Base-by-base conservation (phyloP, 2,888 invertebrate species). In the Hydraecia micacea region DNA sequence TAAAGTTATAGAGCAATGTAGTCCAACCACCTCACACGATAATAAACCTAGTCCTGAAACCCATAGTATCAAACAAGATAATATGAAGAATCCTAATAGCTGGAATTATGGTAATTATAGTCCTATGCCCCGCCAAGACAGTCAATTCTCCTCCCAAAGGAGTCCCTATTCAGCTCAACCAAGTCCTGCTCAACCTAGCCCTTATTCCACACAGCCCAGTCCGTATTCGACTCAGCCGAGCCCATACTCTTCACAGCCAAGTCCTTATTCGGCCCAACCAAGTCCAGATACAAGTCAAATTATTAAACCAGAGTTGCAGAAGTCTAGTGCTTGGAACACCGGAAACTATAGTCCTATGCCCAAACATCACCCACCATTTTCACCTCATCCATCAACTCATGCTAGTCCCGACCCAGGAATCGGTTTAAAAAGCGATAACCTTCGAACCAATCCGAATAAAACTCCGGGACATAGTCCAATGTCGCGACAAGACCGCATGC, bases 211-310 rank as follows among this genome's bases (percentile, higher is more conserved):
- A 0, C 96, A 96, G 78, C 96, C 96, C 46, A 96, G 96, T 83
- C 95, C 96, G 0, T 96, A 96, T 86, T 96, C 96, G 11, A 92
- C 96, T 5, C 96, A 96, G 76, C 96, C 95, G 36, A 96, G 96
- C 86, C 96, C 96, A 0, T 97, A 96, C 83, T 96, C 96, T n/a
- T 95, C 96, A 9, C 96, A 96, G 84, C 96, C 95, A 71, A 96
- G 96, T 87, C 96, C 96, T 0, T 96, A 96, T 85, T 96, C 96
- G 7, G 96, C 96, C 7, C 96, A 96, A 88, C 96, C 96, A 69
- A 96, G 96, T 77, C 96, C 96, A 36, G 96, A 97, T 86, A 97
- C 97, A 66, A 96, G 96, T 86, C 96, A 96, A 91, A 96, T 96
- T 73, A 94, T 94, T 25, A 96, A 96, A 87, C 90, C 94, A 13